Conservation (phyloP, 2,797 vertebrate species). For the Macrochelys suwanniensis region DNA sequence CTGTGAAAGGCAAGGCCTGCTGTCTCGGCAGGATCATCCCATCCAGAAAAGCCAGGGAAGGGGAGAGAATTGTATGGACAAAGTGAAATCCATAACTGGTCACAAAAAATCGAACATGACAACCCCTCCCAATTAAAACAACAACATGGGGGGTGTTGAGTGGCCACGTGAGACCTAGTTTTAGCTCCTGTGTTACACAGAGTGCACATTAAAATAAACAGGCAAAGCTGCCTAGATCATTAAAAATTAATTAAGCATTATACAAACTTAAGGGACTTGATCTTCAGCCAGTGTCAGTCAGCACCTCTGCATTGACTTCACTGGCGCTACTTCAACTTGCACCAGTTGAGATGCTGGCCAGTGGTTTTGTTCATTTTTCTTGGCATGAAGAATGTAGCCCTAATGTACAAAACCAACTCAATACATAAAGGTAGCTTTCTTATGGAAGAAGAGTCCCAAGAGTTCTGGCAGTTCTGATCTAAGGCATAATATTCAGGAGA, state of each 20-base stretch:
- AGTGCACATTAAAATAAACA: background rate
- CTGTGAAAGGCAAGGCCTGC: background rate
- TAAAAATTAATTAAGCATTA: background rate
- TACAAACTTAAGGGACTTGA: background rate
- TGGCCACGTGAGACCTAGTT: background rate
- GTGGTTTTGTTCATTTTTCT: background rate
- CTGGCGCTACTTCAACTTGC: background rate
- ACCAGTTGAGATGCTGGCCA: background rate
- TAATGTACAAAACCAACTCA: background rate
- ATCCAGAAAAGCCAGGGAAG: background rate
- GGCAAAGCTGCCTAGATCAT: background rate
- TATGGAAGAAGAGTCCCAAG: background rate
- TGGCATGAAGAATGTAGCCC: background rate
- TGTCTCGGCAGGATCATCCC: background rate
- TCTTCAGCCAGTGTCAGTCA: constrained; percentile 12
- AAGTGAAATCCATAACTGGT: background rate
- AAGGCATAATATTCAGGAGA: background rate
- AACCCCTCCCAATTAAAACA: background rate
- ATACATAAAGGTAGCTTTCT: background rate
- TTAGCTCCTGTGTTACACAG: background rate
- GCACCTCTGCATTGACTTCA: background rate
- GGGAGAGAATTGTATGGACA: background rate
- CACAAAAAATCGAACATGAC: background rate
- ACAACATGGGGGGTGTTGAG: background rate
- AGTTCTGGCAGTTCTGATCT: background rate